phyloP scores from a whole-genome alignment of 2,113 vertebrate species.

The Patagioenas fasciata region DNA sequence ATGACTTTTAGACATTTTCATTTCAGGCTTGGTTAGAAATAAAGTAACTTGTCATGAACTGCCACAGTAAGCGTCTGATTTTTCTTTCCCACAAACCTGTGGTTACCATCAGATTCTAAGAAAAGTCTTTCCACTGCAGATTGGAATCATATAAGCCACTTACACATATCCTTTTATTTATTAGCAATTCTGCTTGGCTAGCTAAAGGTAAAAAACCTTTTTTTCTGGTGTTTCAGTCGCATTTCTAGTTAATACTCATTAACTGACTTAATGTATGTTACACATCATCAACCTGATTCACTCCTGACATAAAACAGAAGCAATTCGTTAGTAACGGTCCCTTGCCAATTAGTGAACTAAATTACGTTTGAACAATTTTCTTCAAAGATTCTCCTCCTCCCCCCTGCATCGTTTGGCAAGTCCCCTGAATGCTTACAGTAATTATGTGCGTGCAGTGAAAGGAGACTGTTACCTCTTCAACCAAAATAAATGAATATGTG shows the following conservation, averaged over 20 bases:
- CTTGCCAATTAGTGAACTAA: constrained; percentile 58
- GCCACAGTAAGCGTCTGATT: constrained; percentile 35
- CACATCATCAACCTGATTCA: constrained; percentile 63
- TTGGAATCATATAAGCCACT: constrained; percentile 55
- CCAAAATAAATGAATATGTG: constrained; percentile 40
- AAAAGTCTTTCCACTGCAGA: constrained; percentile 62
- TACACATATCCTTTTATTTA: constrained; percentile 48
- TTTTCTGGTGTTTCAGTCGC: constrained; percentile 40
- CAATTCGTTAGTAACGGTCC: constrained; percentile 57
- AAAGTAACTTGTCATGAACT: constrained; percentile 20
- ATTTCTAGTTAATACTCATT: constrained; percentile 65
- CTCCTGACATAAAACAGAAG: constrained; percentile 67
- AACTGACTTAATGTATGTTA: constrained; percentile 59
- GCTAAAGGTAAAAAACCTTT: constrained; percentile 20
- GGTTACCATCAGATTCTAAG: constrained; percentile 61
- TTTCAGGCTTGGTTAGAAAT: constrained; percentile 37
- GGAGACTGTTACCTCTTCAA: constrained; percentile 38
- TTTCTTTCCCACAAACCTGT: constrained; percentile 35
- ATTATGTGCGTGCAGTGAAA: constrained; percentile 53
- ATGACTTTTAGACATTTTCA: constrained; percentile 45
- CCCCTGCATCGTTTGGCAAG: constrained; percentile 45
- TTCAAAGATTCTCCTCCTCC: constrained; percentile 60
- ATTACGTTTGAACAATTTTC: constrained; percentile 57
- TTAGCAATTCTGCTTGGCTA: constrained; percentile 28
- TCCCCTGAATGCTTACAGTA: constrained; percentile 54